These are phyloP conservation scores for Macrotrachela quadricornifera DNA, from an alignment of 1,140 invertebrate species.

Conservation along the genomic window DNA sequence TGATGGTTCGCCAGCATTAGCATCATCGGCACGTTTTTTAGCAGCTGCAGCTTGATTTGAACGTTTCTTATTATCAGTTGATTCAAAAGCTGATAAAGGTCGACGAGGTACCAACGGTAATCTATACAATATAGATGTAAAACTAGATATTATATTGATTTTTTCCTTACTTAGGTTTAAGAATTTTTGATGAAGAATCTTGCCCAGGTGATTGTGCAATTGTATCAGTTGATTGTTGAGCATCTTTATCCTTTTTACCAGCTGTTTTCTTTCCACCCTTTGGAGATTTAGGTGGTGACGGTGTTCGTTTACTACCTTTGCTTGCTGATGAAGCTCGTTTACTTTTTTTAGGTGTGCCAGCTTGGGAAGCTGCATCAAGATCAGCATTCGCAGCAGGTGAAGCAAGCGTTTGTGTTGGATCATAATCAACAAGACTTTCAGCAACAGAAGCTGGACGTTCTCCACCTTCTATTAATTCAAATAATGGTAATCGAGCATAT, in stretches of 20 bases:
- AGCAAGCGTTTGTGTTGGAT: too few relatives aligned
- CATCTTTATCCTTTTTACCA: too few relatives aligned
- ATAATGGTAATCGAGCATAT: constrained; percentile 22
- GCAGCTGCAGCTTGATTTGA: constrained; percentile 5
- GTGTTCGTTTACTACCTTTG: too few relatives aligned
- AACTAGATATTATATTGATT: not conserved
- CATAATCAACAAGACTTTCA: too few relatives aligned
- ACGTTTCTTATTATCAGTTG: not conserved
- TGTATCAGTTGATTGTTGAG: too few relatives aligned
- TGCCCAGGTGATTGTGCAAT: too few relatives aligned
- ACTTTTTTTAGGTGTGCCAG: constrained; percentile 11
- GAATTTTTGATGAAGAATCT: too few relatives aligned
- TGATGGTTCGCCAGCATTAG: constrained; percentile 11
- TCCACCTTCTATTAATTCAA: constrained; percentile 17
- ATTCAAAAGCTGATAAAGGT: constrained; percentile 8
- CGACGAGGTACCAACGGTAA: constrained; percentile 24
- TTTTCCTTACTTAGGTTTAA: too few relatives aligned
- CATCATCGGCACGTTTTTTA: constrained; percentile 11
- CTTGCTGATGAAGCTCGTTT: constrained; percentile 10
- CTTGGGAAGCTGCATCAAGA: not conserved
- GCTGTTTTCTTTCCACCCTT: too few relatives aligned
- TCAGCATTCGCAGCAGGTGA: too few relatives aligned
- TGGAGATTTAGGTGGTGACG: too few relatives aligned
- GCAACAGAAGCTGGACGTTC: too few relatives aligned
- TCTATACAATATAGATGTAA: constrained; percentile 10